Base-by-base conservation (phyloP, 2,797 vertebrate species). In the Myotis vivesi region DNA sequence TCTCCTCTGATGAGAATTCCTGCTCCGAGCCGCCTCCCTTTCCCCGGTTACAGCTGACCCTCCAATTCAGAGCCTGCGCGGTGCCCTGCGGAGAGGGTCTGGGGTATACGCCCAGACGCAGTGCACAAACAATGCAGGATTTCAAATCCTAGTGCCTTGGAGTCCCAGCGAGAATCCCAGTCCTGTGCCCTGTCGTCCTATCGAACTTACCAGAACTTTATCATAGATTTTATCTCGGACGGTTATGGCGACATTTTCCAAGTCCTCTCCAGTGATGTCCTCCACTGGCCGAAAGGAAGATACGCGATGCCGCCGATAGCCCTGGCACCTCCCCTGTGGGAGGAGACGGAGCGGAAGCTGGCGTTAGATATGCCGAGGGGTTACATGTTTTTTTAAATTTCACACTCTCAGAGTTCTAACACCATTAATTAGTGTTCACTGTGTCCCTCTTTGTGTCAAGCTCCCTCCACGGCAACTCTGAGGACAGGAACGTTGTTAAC, bases 181-280 rank as follows among this genome's bases (percentile, higher is more conserved):
- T 7, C 23, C 3, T 0, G 22, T 8, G 23, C 73, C 4, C 44
- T 17, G 76, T 3, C 19, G 10, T 23, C 36, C 36, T 12, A 1
- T 80, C 30, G 1, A 49, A 96, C 98, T 98, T 98, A 99, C 99
- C 46, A 99, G 97, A 79, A 99, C 98, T 97, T 99, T 99, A 97
- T 99, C 99, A 59, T 99, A 99, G 97, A 99, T 98, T 98, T 99
- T 99, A 98, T 99, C 99, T 98, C 99, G 99, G 97, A 99, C 98
- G 12, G 99, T 99, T 69, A 99, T 96, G 0, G 99, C 99, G 44
- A 99, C 98, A 84, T 99, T 99, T 83, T 99, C 99, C 97, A 99
- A 97, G 62, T 99, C 99, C 83, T 99, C 99, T 64, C 99, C 96
- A 0, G 99, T 99, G 97, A 99, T 99, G 57, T 99, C 99, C 1